Conservation (phyloP, 2,888 invertebrate species). For the Coleophora flavipennella region DNA sequence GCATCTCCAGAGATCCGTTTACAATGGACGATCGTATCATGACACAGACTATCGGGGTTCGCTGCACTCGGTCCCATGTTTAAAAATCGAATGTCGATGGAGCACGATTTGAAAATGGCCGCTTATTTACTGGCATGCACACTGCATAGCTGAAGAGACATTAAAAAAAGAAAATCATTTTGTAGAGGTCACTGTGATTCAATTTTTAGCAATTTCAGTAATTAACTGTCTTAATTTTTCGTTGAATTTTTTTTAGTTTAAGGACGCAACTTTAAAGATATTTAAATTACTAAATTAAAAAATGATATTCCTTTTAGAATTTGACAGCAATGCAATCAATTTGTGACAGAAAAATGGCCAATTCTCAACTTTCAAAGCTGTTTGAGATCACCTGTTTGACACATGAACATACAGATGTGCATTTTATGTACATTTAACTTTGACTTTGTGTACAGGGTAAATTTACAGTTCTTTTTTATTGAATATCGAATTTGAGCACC, state of each 20-base stretch:
- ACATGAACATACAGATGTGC: constrained; percentile 42
- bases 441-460: constrained; percentile 42
- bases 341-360: constrained; percentile 47
- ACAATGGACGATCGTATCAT: constrained; percentile 43
- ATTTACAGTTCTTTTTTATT: constrained; percentile 57
- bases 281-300: too few relatives aligned
- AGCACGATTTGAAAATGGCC: constrained; percentile 53
- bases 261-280: background rate
- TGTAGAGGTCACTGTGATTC: too few relatives aligned
- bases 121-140: constrained; percentile 23
- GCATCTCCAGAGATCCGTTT: constrained; percentile 24
- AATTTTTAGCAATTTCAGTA: too few relatives aligned
- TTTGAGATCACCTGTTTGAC: constrained; percentile 55
- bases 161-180: too few relatives aligned
- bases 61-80: constrained; percentile 63
- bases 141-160: too few relatives aligned
- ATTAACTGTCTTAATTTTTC: too few relatives aligned
- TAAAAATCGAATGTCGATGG: constrained; percentile 56
- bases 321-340: constrained; percentile 39
- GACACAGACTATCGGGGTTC: constrained; percentile 55
- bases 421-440: constrained; percentile 46
- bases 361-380: constrained; percentile 34
- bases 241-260: constrained; percentile 5
- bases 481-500: constrained; percentile 44
- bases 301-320: constrained; percentile 46